A percentile compares a stretch with the other conserved stretches of the same genome.
Evolutionary conservation across 1,140 invertebrate genomes (phyloP).

Genomic region (Bombus cullumanus): DNA sequence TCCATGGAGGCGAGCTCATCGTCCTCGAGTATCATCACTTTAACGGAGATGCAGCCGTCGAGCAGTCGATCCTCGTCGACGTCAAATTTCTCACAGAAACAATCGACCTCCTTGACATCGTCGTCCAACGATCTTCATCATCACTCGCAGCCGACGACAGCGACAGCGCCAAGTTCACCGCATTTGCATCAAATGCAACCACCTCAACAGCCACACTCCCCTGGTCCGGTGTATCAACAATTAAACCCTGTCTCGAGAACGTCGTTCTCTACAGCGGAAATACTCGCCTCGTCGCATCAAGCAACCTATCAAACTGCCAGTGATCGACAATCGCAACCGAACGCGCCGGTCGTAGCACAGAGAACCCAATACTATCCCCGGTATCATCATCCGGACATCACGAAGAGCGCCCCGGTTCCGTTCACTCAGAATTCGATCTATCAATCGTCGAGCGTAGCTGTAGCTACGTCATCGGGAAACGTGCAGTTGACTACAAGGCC

Average conservation of each 20-base stretch:
- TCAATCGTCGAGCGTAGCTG: slow-evolving; percentile 63
- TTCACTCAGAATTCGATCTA: slow-evolving; percentile 74
- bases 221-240: slow-evolving; percentile 79
- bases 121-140: slow-evolving; percentile 67
- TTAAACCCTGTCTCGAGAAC: slow-evolving; percentile 72
- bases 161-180: slow-evolving; percentile 63
- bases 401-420: slow-evolving; percentile 77
- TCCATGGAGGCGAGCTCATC: slow-evolving; percentile 62
- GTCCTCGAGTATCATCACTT: slow-evolving; percentile 68
- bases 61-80: slow-evolving; percentile 49
- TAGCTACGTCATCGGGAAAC: slow-evolving; percentile 54
- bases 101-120: slow-evolving; percentile 8
- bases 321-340: slow-evolving; percentile 55
- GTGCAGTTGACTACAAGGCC: slow-evolving; percentile 55
- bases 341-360: slow-evolving; percentile 69
- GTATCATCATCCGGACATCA: slow-evolving; percentile 80
- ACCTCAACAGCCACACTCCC: slow-evolving; percentile 74
- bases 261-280: slow-evolving; percentile 71
- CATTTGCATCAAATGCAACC: slow-evolving; percentile 77
- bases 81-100: slow-evolving; percentile 32
- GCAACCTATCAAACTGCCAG: slow-evolving; percentile 67
- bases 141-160: slow-evolving; percentile 77
- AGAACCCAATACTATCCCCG: slow-evolving; percentile 78
- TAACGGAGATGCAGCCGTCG: slow-evolving; percentile 80
- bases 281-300: slow-evolving; percentile 65